Conservation (phyloP, 2,113 vertebrate species). For the Paramisgurnus dabryanus region DNA sequence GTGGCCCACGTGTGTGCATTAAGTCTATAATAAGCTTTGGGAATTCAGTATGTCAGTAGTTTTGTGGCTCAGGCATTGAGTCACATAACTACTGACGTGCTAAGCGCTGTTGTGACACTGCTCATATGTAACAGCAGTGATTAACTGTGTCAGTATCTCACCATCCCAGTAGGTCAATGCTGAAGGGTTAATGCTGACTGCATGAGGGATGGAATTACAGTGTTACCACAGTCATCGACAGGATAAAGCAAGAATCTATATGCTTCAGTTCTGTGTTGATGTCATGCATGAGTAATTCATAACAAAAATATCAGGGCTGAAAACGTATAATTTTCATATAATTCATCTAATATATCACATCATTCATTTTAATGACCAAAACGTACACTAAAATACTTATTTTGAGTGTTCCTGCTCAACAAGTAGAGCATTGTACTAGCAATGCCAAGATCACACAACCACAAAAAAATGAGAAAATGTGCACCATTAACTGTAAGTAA, state of each 20-base stretch:
- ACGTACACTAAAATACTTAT: no score
- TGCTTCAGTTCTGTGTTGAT: not conserved
- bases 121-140: not conserved
- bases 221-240: not conserved
- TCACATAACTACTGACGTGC: not conserved
- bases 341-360: no score
- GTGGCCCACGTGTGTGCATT: not conserved
- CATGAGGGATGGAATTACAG: not conserved
- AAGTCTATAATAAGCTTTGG: not conserved
- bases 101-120: not conserved
- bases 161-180: not conserved
- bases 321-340: not conserved
- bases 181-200: not conserved
- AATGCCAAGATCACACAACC: not conserved
- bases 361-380: no score
- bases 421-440: no score
- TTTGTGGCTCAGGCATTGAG: not conserved
- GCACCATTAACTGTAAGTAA: no score
- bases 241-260: not conserved
- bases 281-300: no score
- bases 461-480: not conserved
- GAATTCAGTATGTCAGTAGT: not conserved
- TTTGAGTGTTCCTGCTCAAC: no score
- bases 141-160: conserved; percentile 5
- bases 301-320: not conserved